A percentile compares a stretch with the other conserved stretches of the same genome.
phyloP scores from a whole-genome alignment of 2,888 invertebrate genomes.

The Hydroisotoma schaefferi region DNA sequence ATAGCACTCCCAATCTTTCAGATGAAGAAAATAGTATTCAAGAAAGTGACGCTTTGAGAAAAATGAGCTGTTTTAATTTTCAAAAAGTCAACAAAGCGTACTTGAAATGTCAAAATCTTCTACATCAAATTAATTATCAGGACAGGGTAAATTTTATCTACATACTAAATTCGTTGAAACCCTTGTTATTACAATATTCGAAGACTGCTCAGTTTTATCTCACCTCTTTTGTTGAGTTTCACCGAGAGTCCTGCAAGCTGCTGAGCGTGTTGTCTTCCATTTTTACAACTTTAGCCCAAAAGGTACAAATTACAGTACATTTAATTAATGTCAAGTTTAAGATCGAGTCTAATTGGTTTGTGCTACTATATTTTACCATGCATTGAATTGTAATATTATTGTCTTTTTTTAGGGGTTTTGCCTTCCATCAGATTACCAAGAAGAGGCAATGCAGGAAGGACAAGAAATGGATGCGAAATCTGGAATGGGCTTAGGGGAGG shows the following conservation, averaged over 20 bases:
- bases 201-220: conserved; percentile 74
- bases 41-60: conserved; percentile 61
- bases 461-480: conserved; percentile 56
- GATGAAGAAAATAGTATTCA: conserved; percentile 63
- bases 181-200: conserved; percentile 73
- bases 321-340: conserved; percentile 6
- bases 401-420: conserved; percentile 70
- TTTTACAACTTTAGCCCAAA: conserved; percentile 75
- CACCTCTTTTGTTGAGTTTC: conserved; percentile 71
- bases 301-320: conserved; percentile 54
- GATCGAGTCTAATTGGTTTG: neutral
- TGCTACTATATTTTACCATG: neutral
- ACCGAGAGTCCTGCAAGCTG: conserved; percentile 77
- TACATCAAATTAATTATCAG: neutral
- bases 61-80: conserved; percentile 49
- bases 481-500: conserved; percentile 88
- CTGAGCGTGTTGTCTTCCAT: conserved; percentile 75
- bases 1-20: conserved; percentile 59
- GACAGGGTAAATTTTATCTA: conserved; percentile 30
- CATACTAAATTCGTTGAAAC: conserved; percentile 52
- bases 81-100: conserved; percentile 24
- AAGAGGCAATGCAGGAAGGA: conserved; percentile 53
- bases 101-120: conserved; percentile 15
- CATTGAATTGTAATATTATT: neutral
- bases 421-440: conserved; percentile 77